These are phyloP conservation scores for Vanacampus margaritifer DNA, from an alignment of 2,113 vertebrate species.

Conservation along the genomic window DNA sequence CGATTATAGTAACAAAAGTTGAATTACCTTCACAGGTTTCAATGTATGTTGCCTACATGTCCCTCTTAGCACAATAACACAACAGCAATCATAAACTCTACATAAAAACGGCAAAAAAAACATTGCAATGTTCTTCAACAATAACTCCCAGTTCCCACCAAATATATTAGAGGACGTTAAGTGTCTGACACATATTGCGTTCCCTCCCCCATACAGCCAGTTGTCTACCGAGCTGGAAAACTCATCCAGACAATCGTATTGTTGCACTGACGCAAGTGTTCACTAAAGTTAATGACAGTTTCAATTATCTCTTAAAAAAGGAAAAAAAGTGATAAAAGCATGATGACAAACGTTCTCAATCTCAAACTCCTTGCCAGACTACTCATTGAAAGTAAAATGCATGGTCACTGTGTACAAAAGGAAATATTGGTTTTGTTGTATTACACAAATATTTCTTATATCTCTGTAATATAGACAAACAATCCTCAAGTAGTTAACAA, in stretches of 20 bases:
- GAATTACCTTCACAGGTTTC: neutral
- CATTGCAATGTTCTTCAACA: conserved; percentile 1
- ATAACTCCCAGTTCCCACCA: conserved; percentile 3
- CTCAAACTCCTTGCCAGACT: conserved; percentile 7
- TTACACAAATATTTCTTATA: neutral
- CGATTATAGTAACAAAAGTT: neutral
- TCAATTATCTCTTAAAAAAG: conserved; percentile 1
- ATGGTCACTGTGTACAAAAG: neutral
- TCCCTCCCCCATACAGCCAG: conserved; percentile 5
- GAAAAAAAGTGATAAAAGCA: neutral
- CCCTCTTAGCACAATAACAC: neutral
- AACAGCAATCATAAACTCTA: neutral
- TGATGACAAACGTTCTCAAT: conserved; percentile 8
- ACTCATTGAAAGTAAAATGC: neutral
- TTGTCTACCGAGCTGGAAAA: conserved; percentile 10
- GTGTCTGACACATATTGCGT: conserved; percentile 1
- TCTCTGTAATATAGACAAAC: neutral
- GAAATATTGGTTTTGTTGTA: neutral
- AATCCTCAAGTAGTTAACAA: neutral
- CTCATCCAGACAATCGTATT: conserved; percentile 6
- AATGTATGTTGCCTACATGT: neutral
- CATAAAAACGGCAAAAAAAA: neutral
- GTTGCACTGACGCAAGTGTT: conserved; percentile 8
- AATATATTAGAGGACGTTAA: neutral
- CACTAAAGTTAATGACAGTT: conserved; percentile 13